phyloP scores from a whole-genome alignment of 2,797 vertebrate species.

The Poeciliopsis turneri region DNA sequence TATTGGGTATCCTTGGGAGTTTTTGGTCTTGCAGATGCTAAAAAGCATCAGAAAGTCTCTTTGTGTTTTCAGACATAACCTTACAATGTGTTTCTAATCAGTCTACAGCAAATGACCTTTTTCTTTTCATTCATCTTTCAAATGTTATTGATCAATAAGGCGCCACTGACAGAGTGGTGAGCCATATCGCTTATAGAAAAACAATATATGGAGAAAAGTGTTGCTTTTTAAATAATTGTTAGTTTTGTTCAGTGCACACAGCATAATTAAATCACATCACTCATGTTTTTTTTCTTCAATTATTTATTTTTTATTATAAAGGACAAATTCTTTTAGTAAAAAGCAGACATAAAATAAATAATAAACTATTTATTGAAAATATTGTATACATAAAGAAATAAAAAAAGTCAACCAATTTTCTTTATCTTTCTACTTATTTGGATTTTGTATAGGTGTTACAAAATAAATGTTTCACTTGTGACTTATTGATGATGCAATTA shows the following conservation, averaged over 20 bases:
- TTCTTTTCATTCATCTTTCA: background rate
- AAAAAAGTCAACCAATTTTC: background rate
- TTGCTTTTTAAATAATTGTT: background rate
- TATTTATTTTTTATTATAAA: conserved; percentile 9
- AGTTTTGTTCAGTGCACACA: background rate
- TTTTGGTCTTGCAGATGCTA: background rate
- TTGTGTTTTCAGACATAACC: background rate
- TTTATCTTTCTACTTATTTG: background rate
- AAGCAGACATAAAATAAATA: background rate
- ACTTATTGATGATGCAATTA: background rate
- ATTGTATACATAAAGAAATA: background rate
- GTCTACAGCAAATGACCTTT: background rate
- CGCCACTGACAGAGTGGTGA: background rate
- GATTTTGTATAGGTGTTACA: background rate
- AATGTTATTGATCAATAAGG: background rate
- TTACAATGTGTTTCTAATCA: background rate
- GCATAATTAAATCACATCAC: background rate
- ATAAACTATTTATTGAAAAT: background rate
- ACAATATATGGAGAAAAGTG: background rate
- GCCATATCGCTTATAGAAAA: background rate
- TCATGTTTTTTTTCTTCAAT: background rate
- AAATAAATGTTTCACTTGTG: background rate
- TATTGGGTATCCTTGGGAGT: background rate
- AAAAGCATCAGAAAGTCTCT: background rate
- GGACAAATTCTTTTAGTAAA: background rate